Conservation (phyloP, 1,140 invertebrate genomes). For the Venustaconcha ellipsiformis region DNA sequence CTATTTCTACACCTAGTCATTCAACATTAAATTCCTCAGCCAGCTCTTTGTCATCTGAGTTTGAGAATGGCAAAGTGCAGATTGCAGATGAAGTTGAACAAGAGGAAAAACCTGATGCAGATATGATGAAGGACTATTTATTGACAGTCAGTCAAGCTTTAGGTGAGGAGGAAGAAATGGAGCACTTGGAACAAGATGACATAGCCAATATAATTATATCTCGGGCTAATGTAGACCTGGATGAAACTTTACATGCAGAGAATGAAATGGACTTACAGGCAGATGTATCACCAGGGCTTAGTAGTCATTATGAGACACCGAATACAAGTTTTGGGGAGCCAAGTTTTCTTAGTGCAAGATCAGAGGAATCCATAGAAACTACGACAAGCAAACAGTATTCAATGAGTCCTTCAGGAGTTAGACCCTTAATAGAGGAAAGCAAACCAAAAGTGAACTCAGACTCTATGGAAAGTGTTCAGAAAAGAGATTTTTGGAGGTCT, state of each 20-base stretch:
- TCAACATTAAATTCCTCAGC: conserved; percentile 43
- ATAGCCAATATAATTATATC: conserved; percentile 13
- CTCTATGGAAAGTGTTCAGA: no score
- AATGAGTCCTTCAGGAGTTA: no score
- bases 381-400: no score
- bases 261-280: conserved; percentile 6
- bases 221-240: conserved; percentile 29
- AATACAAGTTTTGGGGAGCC: conserved; percentile 45
- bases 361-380: no score
- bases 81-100: conserved; percentile 30
- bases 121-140: conserved; percentile 55
- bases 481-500: no score
- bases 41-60: conserved; percentile 49
- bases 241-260: conserved; percentile 39
- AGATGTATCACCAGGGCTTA: conserved; percentile 32
- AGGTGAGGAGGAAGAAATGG: conserved; percentile 45
- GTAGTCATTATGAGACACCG: conserved; percentile 53
- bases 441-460: no score
- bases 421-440: no score
- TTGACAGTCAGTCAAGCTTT: conserved; percentile 53
- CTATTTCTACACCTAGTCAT: conserved; percentile 58
- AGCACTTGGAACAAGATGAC: conserved; percentile 11
- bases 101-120: conserved; percentile 52
- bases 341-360: no score
- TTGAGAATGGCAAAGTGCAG: conserved; percentile 45